A percentile compares a stretch with the other conserved stretches of the same genome.
phyloP scores from a whole-genome alignment of 2,797 vertebrate genomes.

The Cirrhinus mrigala region DNA sequence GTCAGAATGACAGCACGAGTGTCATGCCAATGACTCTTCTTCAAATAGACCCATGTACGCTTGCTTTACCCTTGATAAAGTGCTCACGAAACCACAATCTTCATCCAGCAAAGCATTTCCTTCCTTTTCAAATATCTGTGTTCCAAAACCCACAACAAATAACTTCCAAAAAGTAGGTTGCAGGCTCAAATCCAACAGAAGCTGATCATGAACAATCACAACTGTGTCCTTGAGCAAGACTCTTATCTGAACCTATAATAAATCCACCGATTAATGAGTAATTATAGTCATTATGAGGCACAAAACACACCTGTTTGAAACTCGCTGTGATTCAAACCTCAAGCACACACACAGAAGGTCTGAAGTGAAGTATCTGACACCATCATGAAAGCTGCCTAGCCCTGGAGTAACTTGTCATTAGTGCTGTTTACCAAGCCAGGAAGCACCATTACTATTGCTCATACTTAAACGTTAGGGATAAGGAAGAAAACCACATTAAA shows the following conservation, averaged over 20 bases:
- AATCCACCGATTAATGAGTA: background rate
- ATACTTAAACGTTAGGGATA: background rate
- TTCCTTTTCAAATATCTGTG: background rate
- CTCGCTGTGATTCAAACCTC: no score
- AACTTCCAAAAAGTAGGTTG: background rate
- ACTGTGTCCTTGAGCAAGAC: background rate
- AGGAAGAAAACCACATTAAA: background rate
- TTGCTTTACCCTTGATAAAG: background rate
- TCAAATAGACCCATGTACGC: background rate
- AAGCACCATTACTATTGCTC: background rate
- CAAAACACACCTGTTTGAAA: background rate
- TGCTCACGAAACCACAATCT: background rate
- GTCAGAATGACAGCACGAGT: constrained; percentile 44
- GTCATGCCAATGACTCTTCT: constrained; percentile 39
- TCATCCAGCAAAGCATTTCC: background rate
- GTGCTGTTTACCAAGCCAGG: background rate
- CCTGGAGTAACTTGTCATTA: background rate
- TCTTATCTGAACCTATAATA: background rate
- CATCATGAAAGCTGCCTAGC: background rate
- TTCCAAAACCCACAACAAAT: background rate
- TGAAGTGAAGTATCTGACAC: background rate
- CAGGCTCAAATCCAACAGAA: background rate
- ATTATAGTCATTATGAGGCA: background rate
- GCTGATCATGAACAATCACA: background rate
- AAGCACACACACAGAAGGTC: background rate